Evolutionary conservation across 1,140 invertebrate genomes (phyloP).

Genomic region (Leptopilina boulardi): DNA sequence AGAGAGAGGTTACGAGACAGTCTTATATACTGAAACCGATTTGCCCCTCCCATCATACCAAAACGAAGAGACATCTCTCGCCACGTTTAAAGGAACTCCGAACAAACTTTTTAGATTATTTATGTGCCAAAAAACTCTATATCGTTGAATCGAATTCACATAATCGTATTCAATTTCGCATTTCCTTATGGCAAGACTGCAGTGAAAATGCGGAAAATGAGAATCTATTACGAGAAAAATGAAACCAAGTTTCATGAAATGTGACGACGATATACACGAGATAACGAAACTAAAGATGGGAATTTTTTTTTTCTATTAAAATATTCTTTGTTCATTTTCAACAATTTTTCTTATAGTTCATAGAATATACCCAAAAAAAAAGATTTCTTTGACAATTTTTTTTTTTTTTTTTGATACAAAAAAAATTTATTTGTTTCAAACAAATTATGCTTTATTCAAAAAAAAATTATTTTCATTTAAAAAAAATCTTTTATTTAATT

Average conservation of each 20-base stretch:
- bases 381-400: too few species aligned
- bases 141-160: slow-evolving; percentile 15
- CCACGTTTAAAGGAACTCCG: slow-evolving; percentile 38
- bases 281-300: background rate
- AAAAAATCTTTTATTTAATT: too few species aligned
- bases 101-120: slow-evolving; percentile 49
- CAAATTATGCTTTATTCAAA: too few species aligned
- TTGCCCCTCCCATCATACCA: slow-evolving; percentile 36
- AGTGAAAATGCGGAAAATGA: slow-evolving; percentile 24
- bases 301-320: background rate
- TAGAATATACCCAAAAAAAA: too few species aligned
- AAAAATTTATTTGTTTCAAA: too few species aligned
- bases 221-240: background rate
- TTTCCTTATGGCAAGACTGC: slow-evolving; percentile 30
- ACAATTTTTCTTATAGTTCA: too few species aligned
- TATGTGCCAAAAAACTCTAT: background rate
- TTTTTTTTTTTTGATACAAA: too few species aligned
- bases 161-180: slow-evolving; percentile 26
- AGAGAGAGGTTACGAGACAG: slow-evolving; percentile 48
- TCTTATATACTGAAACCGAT: slow-evolving; percentile 43
- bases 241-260: background rate
- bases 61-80: slow-evolving; percentile 41
- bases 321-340: background rate
- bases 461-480: too few species aligned
- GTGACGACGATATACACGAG: background rate